These are phyloP conservation scores for Aplocera efformata DNA, from an alignment of 2,888 invertebrate genomes.

Conservation along the genomic window DNA sequence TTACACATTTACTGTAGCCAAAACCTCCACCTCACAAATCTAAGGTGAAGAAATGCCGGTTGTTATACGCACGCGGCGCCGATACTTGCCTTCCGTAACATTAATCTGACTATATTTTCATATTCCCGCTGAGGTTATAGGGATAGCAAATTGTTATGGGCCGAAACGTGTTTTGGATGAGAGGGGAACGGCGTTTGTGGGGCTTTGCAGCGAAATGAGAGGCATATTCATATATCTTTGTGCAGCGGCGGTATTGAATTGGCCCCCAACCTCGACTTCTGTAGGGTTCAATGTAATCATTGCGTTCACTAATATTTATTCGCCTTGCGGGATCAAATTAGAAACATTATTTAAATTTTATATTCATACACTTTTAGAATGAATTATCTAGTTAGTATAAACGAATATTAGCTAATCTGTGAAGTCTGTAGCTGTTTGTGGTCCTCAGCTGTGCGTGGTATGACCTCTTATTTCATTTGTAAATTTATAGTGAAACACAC, in stretches of 20 bases:
- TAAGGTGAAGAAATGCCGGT: conserved; percentile 49
- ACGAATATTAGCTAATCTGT: too few species aligned
- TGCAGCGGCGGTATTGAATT: conserved; percentile 4
- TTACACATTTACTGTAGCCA: neutral
- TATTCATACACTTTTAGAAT: too few species aligned
- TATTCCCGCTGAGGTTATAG: conserved; percentile 56
- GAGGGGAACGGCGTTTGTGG: conserved; percentile 2
- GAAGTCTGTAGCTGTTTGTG: too few species aligned
- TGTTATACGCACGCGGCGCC: conserved; percentile 51
- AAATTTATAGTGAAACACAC: too few species aligned
- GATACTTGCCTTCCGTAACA: conserved; percentile 45
- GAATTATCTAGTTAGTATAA: too few species aligned
- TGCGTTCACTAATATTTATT: too few species aligned
- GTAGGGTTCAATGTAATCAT: conserved; percentile 9
- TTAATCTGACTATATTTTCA: conserved; percentile 65
- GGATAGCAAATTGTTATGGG: conserved; percentile 39
- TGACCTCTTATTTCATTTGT: too few species aligned
- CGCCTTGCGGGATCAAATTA: too few species aligned
- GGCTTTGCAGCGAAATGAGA: conserved; percentile 1
- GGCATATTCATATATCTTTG: conserved; percentile 4
- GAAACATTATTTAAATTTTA: too few species aligned
- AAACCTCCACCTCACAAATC: conserved; percentile 44
- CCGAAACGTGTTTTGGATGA: conserved; percentile 14
- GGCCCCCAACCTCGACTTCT: conserved; percentile 10
- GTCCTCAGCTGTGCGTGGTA: too few species aligned